Evolutionary conservation across 2,888 invertebrate species (phyloP).

Genomic region (Drosophila silvestris): DNA sequence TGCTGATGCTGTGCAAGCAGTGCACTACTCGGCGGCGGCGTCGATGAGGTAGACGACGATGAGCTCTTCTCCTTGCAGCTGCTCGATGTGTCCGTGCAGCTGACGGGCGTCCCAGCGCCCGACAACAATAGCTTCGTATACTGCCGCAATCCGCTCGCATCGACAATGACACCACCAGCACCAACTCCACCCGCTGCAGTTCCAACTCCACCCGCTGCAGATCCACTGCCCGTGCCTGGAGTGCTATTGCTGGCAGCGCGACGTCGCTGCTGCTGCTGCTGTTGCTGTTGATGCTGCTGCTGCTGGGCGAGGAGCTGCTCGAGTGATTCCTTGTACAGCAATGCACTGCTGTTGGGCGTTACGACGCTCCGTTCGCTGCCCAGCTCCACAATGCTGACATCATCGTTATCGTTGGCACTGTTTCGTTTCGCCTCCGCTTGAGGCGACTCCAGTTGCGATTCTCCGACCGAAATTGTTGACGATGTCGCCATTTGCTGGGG

Average conservation of each 20-base stretch:
- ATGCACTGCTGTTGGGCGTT: constrained; percentile 59
- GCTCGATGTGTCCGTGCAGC: constrained; percentile 83
- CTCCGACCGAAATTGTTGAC: constrained; percentile 42
- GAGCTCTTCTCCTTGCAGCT: constrained; percentile 85
- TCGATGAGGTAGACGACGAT: constrained; percentile 85
- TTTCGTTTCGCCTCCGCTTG: constrained; percentile 46
- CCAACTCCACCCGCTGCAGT: constrained; percentile 16
- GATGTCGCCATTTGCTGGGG: constrained; percentile 80
- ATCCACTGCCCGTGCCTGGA: constrained; percentile 38
- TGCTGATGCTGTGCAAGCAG: constrained; percentile 79
- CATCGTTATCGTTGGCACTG: constrained; percentile 52
- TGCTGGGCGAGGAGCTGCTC: constrained; percentile 68
- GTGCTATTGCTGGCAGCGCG: constrained; percentile 74
- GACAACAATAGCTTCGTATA: constrained; percentile 80
- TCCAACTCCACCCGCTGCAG: neutral
- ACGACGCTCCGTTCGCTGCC: constrained; percentile 55
- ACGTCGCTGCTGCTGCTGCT: constrained; percentile 55
- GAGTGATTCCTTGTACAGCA: constrained; percentile 71
- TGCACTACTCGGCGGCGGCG: constrained; percentile 82
- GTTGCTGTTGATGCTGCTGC: constrained; percentile 41
- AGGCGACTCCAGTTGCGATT: constrained; percentile 30
- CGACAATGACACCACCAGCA: constrained; percentile 66
- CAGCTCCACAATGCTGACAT: constrained; percentile 66
- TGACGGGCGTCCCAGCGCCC: constrained; percentile 70
- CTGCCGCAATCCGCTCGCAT: constrained; percentile 79